Base-by-base conservation (phyloP, 1,140 invertebrate genomes). In the Drosophila bifasciata region DNA sequence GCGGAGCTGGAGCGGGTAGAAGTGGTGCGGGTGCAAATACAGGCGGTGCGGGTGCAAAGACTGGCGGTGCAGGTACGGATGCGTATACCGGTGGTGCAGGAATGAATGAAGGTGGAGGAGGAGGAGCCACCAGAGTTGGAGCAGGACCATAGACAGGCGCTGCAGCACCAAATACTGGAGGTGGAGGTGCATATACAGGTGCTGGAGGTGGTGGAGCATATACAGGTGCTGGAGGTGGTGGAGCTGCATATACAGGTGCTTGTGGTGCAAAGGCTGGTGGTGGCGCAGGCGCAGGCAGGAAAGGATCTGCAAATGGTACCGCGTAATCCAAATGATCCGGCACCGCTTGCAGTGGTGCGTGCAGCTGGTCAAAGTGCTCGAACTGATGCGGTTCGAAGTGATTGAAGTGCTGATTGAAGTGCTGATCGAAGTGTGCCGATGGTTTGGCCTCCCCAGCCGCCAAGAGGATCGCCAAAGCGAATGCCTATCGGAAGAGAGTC, bases 381-480 rank as follows among this genome's bases (percentile, higher is more conserved):
- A 28, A 13, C 5, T 64, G 61, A 5, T 62, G 52, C 0, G 66
- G 60, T 40, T 57, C 72, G 32, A 55, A 53, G 15, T 77, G 74
- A 19, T 80, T 21, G 19, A 21, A 56, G 28, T 63, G 59, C 3
- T 25, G 52, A 28, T 60, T 58, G 52, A 67, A 84, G 45, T 79
- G 85, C n/a, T 51, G 67, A 0, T 80, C 68, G 7, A 81, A 77
- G 32, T 77, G 73, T 19, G 76, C 72, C 19, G 89, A 90, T 2
- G 89, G 89, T 21, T 80, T 84, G 5, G 80, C 89, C 16, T 88
- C 49, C 43, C 49, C 36, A 44, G 17, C 25, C 13, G 39, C 43
- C 55, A 73, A 25, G 32, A 55, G 76, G 44, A 86, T 25, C 17
- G 48, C 68, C 23, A 81, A 45, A 51, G 76, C 21, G 3, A 52